These are phyloP conservation scores for Isaurus tuberculatus DNA, from an alignment of 92 coral and sea anemone genomes.

Conservation along the genomic window DNA sequence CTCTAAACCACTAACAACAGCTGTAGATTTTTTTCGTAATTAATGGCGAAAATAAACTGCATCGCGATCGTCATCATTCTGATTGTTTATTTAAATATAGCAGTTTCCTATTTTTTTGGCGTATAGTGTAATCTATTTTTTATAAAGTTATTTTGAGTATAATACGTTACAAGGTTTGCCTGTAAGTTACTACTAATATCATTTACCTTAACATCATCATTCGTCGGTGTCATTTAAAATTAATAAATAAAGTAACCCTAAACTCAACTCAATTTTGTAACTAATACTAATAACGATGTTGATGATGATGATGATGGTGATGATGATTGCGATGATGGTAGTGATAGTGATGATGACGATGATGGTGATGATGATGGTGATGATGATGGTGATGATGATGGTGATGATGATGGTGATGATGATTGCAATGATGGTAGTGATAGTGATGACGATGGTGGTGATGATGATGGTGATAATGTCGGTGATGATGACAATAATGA, in stretches of 20 bases:
- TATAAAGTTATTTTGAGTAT: too few species aligned
- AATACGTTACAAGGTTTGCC: too few species aligned
- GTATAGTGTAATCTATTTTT: too few species aligned
- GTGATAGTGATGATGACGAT: neutral
- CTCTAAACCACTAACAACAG: neutral
- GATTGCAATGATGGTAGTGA: neutral
- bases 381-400: neutral
- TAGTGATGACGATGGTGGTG: neutral
- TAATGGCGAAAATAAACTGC: too few species aligned
- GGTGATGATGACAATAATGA: neutral
- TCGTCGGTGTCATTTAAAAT: too few species aligned
- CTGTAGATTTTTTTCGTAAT: neutral
- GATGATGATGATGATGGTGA: neutral
- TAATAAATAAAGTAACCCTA: too few species aligned
- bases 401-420: neutral
- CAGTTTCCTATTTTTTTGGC: too few species aligned
- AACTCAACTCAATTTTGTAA: neutral
- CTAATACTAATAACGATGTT: too few species aligned
- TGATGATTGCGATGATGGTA: neutral
- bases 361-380: neutral
- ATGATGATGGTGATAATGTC: neutral
- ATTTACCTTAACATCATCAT: too few species aligned
- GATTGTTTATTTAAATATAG: too few species aligned
- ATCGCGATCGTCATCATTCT: too few species aligned
- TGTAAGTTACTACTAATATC: too few species aligned